phyloP scores from a whole-genome alignment of 2,113 vertebrate genomes.

The Copsychus sechellarum region DNA sequence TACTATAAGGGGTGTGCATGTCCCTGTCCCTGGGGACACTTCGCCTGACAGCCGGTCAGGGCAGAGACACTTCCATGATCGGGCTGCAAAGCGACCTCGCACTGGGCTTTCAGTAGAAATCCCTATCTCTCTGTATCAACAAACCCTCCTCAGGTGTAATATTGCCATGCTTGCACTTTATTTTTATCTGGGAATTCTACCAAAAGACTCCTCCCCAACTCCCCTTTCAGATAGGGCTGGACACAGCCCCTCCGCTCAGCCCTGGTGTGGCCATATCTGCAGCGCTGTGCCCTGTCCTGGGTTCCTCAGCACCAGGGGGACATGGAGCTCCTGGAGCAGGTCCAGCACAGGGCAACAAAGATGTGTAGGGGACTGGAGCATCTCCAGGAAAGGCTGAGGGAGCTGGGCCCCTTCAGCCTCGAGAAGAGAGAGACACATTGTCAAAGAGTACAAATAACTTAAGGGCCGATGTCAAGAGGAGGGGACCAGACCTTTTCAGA shows the following conservation, averaged over 20 bases:
- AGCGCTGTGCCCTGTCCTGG: not conserved
- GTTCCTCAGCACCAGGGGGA: too few species aligned
- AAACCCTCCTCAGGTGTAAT: too few species aligned
- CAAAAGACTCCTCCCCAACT: too few species aligned
- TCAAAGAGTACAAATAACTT: too few species aligned
- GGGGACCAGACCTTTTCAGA: not conserved
- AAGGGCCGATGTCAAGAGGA: not conserved
- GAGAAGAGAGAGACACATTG: not conserved
- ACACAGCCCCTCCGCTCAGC: fast-evolving
- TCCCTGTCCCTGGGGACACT: too few species aligned
- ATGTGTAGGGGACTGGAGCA: not conserved
- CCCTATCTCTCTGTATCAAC: too few species aligned
- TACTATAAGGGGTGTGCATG: not conserved
- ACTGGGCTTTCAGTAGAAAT: too few species aligned
- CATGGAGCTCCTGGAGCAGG: fast-evolving
- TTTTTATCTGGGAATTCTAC: not conserved
- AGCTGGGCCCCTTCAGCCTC: not conserved
- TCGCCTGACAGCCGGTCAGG: not conserved
- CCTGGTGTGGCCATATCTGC: too few species aligned
- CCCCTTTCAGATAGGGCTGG: too few species aligned
- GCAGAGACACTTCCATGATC: not conserved
- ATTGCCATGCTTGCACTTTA: fast-evolving
- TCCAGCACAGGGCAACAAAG: fast-evolving
- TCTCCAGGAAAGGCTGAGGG: not conserved
- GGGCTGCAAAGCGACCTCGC: fast-evolving